Evolutionary conservation across 2,888 invertebrate genomes (phyloP), one percentile per base, ranked within the genome.

Genomic region (Orthosia cruda): DNA sequence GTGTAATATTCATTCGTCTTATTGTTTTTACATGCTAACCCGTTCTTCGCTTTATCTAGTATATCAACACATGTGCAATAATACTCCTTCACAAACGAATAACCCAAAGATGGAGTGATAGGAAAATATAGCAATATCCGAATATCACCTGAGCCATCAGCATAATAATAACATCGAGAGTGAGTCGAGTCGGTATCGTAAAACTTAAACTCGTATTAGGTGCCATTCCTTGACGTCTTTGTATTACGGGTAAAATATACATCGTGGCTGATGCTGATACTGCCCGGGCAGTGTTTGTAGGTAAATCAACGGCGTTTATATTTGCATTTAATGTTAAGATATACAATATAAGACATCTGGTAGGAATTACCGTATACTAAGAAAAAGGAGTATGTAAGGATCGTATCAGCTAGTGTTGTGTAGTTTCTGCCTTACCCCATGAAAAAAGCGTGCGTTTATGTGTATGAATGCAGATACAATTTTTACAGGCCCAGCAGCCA

Each of bases 181-280:
- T 71, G 77, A 62, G 78, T 74, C 78, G 84, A 87, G 82, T 88
- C 71, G 77, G 73, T 75, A 71, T 86, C 88, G 84, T 88, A 84
- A 87, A 91, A 92, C 89, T 91, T 90, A 89, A 90, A 89, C 90
- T 90, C 86, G 85, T 92, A 90, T 92, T 90, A 90, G 87, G 89
- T 87, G 71, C 74, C 77, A 88, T 89, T 89, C 87, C 87, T 88
- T 89, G 91, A 89, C 88, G 85, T 85, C 85, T 78, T 70, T 83
- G 78, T 49, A 49, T n/a, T 50, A 18, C 32, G 26, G 49, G 12
- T 23, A 58, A 67, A 76, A 47, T 66, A 54, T 49, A n/a, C 16
- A 15, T n/a, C 32, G 16, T 70, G 57, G 52, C 23, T 26, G 47
- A 62, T 49, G 18, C n/a, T 52, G 26, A 45, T 49, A 49, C 18